Evolutionary conservation across 2,797 vertebrate species (phyloP).

Genomic region (Dermochelys coriacea): DNA sequence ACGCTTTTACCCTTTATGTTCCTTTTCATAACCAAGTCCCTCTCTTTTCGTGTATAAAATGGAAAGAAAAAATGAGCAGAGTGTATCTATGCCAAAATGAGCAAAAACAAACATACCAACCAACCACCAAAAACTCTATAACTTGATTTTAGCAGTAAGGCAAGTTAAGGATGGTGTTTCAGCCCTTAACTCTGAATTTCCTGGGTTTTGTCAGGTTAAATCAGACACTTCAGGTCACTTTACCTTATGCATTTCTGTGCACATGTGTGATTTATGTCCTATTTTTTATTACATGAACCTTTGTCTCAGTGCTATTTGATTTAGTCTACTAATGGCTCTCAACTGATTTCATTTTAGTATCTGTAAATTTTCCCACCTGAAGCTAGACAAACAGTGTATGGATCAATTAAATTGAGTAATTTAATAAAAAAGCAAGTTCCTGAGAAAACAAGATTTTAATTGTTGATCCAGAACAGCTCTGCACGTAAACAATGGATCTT

Average conservation of each 20-base stretch:
- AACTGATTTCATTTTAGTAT: conserved; percentile 65
- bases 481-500: conserved; percentile 42
- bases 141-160: not conserved
- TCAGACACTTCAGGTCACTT: conserved; percentile 53
- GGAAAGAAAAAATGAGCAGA: not conserved
- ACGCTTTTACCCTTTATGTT: not conserved
- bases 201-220: conserved; percentile 50
- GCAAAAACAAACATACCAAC: not conserved
- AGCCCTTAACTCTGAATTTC: conserved; percentile 5
- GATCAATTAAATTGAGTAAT: not conserved
- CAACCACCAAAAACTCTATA: accelerated
- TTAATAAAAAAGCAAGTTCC: not conserved
- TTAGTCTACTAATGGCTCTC: conserved; percentile 29
- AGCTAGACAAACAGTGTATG: not conserved
- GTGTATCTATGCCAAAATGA: not conserved
- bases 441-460: conserved; percentile 30
- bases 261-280: conserved; percentile 27
- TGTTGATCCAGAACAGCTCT: conserved; percentile 34
- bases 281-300: conserved; percentile 36
- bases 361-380: conserved; percentile 52
- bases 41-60: not conserved
- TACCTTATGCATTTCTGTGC: not conserved
- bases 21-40: not conserved
- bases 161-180: not conserved
- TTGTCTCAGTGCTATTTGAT: conserved; percentile 58